Conservation (phyloP, 2,888 invertebrate genomes). For the Morpho deidamia region DNA sequence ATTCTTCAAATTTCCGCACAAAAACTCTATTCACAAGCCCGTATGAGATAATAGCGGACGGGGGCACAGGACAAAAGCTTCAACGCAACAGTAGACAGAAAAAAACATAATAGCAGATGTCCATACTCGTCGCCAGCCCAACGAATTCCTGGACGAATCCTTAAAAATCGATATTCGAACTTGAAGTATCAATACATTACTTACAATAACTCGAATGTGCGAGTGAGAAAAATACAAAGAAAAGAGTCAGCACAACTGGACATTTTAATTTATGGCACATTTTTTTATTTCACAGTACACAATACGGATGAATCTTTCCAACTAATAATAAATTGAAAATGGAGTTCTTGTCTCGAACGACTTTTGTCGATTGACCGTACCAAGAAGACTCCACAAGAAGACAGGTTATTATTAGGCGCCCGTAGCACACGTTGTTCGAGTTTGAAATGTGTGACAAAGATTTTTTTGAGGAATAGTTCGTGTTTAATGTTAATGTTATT, state of each 20-base stretch:
- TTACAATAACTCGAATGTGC: conserved; percentile 48
- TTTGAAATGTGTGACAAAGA: conserved; percentile 54
- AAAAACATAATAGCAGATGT: conserved; percentile 70
- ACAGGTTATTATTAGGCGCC: conserved; percentile 48
- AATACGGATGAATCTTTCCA: conserved; percentile 71
- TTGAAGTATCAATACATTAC: conserved; percentile 67
- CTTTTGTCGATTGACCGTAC: conserved; percentile 60
- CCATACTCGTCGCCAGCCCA: conserved; percentile 41
- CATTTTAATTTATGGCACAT: conserved; percentile 74
- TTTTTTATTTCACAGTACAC: conserved; percentile 60
- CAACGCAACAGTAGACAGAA: conserved; percentile 60
- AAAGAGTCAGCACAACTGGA: conserved; percentile 52
- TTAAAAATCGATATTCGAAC: conserved; percentile 69
- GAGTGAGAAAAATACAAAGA: conserved; percentile 48
- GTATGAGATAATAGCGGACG: conserved; percentile 66
- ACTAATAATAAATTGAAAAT: conserved; percentile 73
- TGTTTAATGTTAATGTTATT: conserved; percentile 48
- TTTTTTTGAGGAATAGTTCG: conserved; percentile 49
- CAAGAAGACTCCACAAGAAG: conserved; percentile 75
- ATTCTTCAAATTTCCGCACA: conserved; percentile 70
- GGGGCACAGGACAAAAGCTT: conserved; percentile 68
- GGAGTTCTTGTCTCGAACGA: conserved; percentile 51
- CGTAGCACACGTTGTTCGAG: conserved; percentile 57
- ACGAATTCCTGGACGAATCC: conserved; percentile 61
- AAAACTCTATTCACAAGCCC: conserved; percentile 61